Evolutionary conservation across 2,888 invertebrate species (phyloP), one percentile per base, ranked within the genome.

Genomic region (Aspidiotus destructor): DNA sequence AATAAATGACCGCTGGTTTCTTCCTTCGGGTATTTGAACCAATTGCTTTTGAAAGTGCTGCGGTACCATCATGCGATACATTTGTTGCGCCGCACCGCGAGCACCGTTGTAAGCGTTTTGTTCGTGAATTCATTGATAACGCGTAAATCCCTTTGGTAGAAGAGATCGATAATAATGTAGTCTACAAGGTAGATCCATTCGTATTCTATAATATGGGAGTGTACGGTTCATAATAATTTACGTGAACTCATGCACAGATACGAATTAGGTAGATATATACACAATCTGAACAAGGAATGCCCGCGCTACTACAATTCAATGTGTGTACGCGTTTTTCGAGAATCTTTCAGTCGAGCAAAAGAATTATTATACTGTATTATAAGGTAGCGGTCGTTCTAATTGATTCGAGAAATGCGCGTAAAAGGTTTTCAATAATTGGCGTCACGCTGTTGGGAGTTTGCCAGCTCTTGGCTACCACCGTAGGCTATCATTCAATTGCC

Each of bases 381-480:
- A 67, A 67, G 67, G 67, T 67, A 67, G 67, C 67, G 67, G 67
- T 67, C 28, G 48, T 67, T 60, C 67, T 67, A 67, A 67, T 67
- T 67, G 67, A 67, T 67, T 67, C 58, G 67, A 58, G 58, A 67
- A 60, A 67, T 58, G 40, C 58, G 57, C 57, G 67, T 67, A 67
- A 60, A 67, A 67, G 52, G 67, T 42, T 48, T n/a, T 41, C 61
- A n/a, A 69, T 69, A 69, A 69, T 69, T 69, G 69, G 69, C 69
- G 62, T 69, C 69, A 69, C 62, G 69, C 69, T 69, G 69, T 62
- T 69, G 69, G 62, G 69, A 69, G 67, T 67, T 67, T 60, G 60
- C 67, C 67, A 48, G 67, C 67, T 67, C 60, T 67, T 67, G 67
- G 67, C 67, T 67, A 67, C 67, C 48, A 60, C 67, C 67, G 67